Evolutionary conservation across 1,140 invertebrate genomes (phyloP).

Genomic region (Lithobius niger): DNA sequence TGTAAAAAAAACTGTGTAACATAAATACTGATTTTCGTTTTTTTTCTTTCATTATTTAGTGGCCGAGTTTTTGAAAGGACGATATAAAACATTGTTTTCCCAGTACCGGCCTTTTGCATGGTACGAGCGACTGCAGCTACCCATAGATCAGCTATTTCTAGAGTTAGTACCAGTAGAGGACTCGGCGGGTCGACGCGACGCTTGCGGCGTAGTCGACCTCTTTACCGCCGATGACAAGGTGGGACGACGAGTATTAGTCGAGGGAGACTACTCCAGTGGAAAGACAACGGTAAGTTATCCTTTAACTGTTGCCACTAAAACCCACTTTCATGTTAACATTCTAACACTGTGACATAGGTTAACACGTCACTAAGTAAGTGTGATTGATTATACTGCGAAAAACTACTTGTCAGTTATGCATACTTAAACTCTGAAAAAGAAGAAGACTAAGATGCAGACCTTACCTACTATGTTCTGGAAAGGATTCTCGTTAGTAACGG

Average conservation of each 20-base stretch:
- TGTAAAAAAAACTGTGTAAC: no score
- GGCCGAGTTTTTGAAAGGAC: not conserved
- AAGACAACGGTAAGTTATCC: not conserved
- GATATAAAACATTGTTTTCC: slow-evolving; percentile 3
- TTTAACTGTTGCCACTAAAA: no score
- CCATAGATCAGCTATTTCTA: not conserved
- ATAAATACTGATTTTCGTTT: no score
- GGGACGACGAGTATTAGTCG: not conserved
- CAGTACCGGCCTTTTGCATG: not conserved
- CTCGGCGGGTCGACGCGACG: not conserved
- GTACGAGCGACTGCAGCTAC: not conserved
- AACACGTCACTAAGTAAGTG: no score
- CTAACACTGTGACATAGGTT: no score
- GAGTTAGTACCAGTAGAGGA: slow-evolving; percentile 1
- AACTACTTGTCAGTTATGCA: no score
- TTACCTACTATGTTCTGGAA: no score
- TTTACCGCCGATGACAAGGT: not conserved
- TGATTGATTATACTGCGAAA: no score
- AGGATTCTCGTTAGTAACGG: no score
- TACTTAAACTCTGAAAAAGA: no score
- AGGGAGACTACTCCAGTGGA: not conserved
- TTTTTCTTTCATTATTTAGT: not conserved
- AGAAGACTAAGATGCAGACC: no score
- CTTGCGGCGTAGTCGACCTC: not conserved
- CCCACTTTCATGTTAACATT: no score